Conservation (phyloP, 2,888 invertebrate species). For the Rambutsinella grinnellia region DNA sequence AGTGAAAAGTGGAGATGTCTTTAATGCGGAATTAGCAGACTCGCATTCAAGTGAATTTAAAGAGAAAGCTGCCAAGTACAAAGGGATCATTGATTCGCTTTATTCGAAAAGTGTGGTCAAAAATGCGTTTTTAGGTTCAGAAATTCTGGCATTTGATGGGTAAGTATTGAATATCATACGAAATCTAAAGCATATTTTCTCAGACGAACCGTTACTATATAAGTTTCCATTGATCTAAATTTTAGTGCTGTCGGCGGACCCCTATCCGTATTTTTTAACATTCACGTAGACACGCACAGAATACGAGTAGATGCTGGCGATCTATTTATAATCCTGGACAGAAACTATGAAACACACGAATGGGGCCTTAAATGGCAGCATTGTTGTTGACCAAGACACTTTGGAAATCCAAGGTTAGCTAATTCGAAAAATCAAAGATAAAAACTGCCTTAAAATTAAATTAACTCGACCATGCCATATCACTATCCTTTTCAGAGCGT, state of each 20-base stretch:
- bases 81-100: conserved; percentile 80
- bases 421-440: background rate
- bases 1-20: conserved; percentile 79
- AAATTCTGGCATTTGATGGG: conserved; percentile 89
- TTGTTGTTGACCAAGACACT: conserved; percentile 62
- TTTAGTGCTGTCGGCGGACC: conserved; percentile 78
- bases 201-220: background rate
- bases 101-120: conserved; percentile 81
- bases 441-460: background rate
- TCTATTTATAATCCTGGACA: conserved; percentile 74
- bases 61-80: conserved; percentile 80
- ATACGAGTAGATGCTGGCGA: conserved; percentile 72
- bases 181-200: no score
- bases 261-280: conserved; percentile 86
- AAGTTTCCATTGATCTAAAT: background rate
- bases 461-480: conserved; percentile 16
- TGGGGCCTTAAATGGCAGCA: conserved; percentile 58
- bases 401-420: conserved; percentile 64
- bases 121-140: conserved; percentile 82
- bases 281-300: conserved; percentile 81
- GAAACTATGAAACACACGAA: conserved; percentile 69
- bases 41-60: conserved; percentile 79
- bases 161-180: conserved; percentile 70
- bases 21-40: conserved; percentile 77
- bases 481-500: conserved; percentile 55